These are phyloP conservation scores for Frankliniella intonsa DNA, from an alignment of 2,888 invertebrate species.

Conservation along the genomic window DNA sequence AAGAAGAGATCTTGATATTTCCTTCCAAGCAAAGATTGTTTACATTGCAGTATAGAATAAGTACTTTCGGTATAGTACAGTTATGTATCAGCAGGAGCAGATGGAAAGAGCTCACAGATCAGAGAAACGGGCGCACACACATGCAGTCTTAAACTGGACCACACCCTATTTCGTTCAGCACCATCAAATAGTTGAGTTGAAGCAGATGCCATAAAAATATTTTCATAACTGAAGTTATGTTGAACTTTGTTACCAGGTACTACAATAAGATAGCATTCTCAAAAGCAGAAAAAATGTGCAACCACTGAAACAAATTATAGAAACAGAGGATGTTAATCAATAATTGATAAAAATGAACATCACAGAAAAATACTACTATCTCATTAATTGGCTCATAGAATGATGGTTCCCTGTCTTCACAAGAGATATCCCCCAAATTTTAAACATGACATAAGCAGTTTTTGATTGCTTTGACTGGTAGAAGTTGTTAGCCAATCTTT, in stretches of 20 bases:
- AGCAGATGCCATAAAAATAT: neutral
- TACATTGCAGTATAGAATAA: neutral
- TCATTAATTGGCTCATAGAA: neutral
- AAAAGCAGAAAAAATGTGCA: neutral
- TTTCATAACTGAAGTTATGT: neutral
- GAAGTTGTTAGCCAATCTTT: neutral
- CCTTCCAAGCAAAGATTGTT: neutral
- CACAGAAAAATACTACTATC: neutral
- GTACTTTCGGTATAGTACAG: no score
- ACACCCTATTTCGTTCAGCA: no score
- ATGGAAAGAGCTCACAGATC: no score
- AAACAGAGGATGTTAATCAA: neutral
- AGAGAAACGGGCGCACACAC: no score
- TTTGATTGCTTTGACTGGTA: no score
- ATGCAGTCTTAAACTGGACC: no score
- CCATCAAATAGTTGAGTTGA: neutral
- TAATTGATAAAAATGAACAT: neutral
- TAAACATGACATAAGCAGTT: no score
- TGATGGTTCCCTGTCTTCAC: neutral
- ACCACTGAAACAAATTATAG: neutral
- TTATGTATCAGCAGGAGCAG: no score
- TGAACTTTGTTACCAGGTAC: slow-evolving; percentile 9
- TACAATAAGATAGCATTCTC: neutral
- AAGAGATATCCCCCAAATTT: no score
- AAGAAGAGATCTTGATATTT: neutral